phyloP scores from a whole-genome alignment of 2,888 invertebrate species.

The Neoascia interrupta region DNA sequence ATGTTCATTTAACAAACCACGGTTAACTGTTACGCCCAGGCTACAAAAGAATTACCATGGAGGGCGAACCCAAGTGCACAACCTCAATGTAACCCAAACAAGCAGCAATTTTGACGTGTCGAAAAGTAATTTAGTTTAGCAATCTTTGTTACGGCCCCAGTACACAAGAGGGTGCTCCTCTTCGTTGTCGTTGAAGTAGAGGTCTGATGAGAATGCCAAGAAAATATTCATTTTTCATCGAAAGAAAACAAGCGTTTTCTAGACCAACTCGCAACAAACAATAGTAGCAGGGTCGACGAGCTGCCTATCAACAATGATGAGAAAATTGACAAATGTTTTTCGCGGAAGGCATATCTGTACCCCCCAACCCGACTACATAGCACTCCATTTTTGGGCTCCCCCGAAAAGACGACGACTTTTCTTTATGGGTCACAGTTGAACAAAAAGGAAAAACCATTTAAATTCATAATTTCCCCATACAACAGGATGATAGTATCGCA shows the following conservation, averaged over 20 bases:
- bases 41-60: slow-evolving; percentile 40
- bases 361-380: no score
- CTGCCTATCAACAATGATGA: slow-evolving; percentile 55
- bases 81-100: slow-evolving; percentile 21
- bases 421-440: slow-evolving; percentile 50
- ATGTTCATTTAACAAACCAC: slow-evolving; percentile 63
- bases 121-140: slow-evolving; percentile 62
- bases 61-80: slow-evolving; percentile 39
- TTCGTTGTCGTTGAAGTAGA: slow-evolving; percentile 8
- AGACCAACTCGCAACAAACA: slow-evolving; percentile 46
- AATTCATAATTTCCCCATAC: background rate
- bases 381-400: no score
- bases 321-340: slow-evolving; percentile 68
- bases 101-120: slow-evolving; percentile 61
- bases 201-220: slow-evolving; percentile 38
- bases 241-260: slow-evolving; percentile 23
- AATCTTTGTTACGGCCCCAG: slow-evolving; percentile 16
- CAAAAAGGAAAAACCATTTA: slow-evolving; percentile 4
- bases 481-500: background rate
- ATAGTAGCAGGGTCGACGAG: slow-evolving; percentile 21
- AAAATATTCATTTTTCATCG: slow-evolving; percentile 62
- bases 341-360: slow-evolving; percentile 49
- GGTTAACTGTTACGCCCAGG: slow-evolving; percentile 51
- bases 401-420: background rate
- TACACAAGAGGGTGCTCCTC: slow-evolving; percentile 6